phyloP scores from a whole-genome alignment of 2,888 invertebrate genomes.

The Pycnomerus fuliginosus region DNA sequence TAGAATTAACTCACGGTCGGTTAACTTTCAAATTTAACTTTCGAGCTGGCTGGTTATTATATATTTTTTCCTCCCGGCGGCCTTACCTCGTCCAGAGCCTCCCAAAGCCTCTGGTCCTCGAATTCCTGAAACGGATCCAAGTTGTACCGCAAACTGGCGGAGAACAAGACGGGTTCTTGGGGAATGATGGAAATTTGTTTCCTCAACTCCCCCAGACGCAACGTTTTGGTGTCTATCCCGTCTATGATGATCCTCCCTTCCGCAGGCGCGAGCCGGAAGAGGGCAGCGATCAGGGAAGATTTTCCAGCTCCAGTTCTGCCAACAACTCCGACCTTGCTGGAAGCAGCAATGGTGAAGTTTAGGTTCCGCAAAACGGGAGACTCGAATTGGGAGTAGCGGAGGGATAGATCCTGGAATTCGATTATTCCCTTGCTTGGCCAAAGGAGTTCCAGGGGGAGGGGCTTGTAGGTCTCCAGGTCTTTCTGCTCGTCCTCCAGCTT shows the following conservation, averaged over 20 bases:
- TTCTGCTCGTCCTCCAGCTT: conserved; percentile 50
- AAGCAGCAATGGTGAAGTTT: conserved; percentile 60
- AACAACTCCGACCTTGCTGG: conserved; percentile 76
- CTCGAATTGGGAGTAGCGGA: conserved; percentile 64
- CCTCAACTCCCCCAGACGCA: conserved; percentile 77
- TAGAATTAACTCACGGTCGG: too few relatives aligned
- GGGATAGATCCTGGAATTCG: conserved; percentile 59
- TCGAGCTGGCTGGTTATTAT: too few relatives aligned
- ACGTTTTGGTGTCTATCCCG: conserved; percentile 65
- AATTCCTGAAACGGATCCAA: conserved; percentile 80
- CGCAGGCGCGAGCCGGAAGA: conserved; percentile 80
- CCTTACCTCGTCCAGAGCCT: conserved; percentile 66
- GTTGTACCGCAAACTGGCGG: conserved; percentile 80
- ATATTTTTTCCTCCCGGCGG: too few relatives aligned
- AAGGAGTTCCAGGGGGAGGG: not conserved
- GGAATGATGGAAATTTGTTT: conserved; percentile 88
- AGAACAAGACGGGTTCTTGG: conserved; percentile 87
- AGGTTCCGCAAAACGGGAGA: conserved; percentile 69
- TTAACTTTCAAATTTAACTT: too few relatives aligned
- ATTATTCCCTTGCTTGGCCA: conserved; percentile 66
- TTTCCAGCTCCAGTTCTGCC: conserved; percentile 90
- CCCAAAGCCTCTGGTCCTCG: conserved; percentile 74
- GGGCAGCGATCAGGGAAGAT: conserved; percentile 76
- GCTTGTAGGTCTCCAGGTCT: conserved; percentile 2
- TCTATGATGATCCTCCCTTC: conserved; percentile 79